These are phyloP conservation scores for Holcopasites calliopsidis DNA, from an alignment of 1,140 invertebrate species.

Conservation along the genomic window DNA sequence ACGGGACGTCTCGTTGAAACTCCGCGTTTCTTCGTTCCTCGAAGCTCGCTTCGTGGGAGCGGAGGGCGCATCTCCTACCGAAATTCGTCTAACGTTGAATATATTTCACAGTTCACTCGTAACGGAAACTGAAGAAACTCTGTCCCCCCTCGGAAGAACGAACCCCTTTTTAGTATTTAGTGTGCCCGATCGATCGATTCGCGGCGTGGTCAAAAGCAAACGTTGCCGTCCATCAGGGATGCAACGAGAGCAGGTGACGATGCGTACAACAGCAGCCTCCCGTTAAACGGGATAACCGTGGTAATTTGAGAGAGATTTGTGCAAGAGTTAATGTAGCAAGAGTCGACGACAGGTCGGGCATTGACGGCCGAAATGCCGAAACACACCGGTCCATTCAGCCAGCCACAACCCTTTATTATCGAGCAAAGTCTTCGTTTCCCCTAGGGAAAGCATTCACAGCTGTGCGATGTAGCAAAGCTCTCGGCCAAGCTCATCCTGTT, in stretches of 20 bases:
- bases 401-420: slow-evolving; percentile 69
- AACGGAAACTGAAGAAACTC: background rate
- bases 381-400: slow-evolving; percentile 71
- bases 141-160: too few relatives aligned
- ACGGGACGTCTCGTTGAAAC: slow-evolving; percentile 51
- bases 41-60: slow-evolving; percentile 20
- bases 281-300: slow-evolving; percentile 59
- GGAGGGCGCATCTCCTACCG: background rate
- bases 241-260: slow-evolving; percentile 56
- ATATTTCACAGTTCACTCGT: background rate
- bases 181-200: background rate
- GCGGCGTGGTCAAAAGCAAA: slow-evolving; percentile 6
- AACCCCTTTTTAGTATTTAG: too few relatives aligned
- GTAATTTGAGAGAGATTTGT: slow-evolving; percentile 67
- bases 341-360: slow-evolving; percentile 70
- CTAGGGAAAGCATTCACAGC: slow-evolving; percentile 29
- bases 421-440: slow-evolving; percentile 24
- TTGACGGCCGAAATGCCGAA: slow-evolving; percentile 64
- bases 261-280: slow-evolving; percentile 57
- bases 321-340: slow-evolving; percentile 73
- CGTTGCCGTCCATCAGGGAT: slow-evolving; percentile 29
- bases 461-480: slow-evolving; percentile 37
- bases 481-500: slow-evolving; percentile 4
- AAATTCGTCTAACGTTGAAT: too few relatives aligned
- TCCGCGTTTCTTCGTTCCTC: background rate